Conservation (phyloP, 2,113 vertebrate genomes). For the Empidonax alnorum region DNA sequence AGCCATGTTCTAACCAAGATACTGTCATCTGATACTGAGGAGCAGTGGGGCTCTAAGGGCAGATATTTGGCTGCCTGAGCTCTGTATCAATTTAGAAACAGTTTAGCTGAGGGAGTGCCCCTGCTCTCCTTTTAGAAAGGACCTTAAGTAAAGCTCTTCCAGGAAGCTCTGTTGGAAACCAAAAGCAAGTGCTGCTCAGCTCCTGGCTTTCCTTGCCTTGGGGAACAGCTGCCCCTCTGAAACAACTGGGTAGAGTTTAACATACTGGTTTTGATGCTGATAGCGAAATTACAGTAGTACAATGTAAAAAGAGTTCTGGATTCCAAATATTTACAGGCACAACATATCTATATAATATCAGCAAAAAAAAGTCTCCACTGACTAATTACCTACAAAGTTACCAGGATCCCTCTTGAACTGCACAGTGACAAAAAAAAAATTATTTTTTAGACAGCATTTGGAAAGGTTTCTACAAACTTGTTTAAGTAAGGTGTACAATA, state of each 20-base stretch:
- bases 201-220: no score
- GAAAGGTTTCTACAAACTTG: background rate
- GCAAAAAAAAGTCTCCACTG: background rate
- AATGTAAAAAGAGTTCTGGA: background rate
- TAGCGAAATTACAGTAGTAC: background rate
- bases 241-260: background rate
- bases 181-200: background rate
- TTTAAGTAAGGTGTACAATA: background rate
- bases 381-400: background rate
- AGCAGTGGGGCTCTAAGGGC: background rate
- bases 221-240: accelerated
- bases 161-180: background rate
- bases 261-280: background rate
- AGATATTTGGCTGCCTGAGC: background rate
- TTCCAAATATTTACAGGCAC: background rate
- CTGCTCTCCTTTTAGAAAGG: background rate
- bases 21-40: background rate
- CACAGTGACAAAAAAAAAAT: background rate
- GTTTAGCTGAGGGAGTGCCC: background rate
- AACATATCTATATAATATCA: background rate
- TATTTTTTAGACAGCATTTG: background rate
- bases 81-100: background rate
- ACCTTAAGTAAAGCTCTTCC: background rate
- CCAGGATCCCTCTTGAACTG: background rate
- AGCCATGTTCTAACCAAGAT: background rate